These are phyloP conservation scores for Phalacrocorax pelagicus DNA, from an alignment of 2,113 vertebrate species.

Conservation along the genomic window DNA sequence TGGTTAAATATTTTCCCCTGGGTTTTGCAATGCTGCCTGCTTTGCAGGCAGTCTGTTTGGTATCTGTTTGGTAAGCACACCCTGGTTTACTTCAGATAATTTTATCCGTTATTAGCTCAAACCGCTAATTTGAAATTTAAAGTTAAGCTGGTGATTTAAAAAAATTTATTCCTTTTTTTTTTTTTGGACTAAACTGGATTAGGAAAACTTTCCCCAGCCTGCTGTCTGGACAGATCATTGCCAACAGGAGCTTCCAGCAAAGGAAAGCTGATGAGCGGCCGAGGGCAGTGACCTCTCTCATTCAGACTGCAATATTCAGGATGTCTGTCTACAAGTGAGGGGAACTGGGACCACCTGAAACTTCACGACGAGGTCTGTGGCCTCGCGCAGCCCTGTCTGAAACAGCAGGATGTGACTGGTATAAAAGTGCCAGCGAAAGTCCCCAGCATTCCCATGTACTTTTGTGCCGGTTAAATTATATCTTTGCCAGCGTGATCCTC, in stretches of 20 bases:
- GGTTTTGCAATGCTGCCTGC: not conserved
- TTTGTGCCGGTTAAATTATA: not conserved
- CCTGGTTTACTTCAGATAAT: not conserved
- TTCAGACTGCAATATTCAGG: not conserved
- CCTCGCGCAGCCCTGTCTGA: not conserved
- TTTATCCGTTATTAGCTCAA: not conserved
- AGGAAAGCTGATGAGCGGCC: not conserved
- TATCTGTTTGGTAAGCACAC: not conserved
- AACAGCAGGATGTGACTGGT: not conserved
- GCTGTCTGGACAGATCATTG: not conserved
- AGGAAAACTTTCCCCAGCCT: not conserved
- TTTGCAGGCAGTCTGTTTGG: not conserved
- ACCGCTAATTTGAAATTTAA: not conserved
- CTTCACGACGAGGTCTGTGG: not conserved
- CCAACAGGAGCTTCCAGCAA: not conserved
- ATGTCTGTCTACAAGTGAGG: not conserved
- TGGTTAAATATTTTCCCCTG: not conserved
- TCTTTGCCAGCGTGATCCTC: not conserved
- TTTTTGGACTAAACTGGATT: not conserved
- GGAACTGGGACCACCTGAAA: not conserved
- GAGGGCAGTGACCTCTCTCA: not conserved
- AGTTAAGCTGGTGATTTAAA: not conserved
- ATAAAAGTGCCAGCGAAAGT: not conserved
- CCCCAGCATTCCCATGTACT: not conserved
- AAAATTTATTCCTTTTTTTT: not conserved